Evolutionary conservation across 2,113 vertebrate genomes (phyloP).

Genomic region (Lasiurus cinereus): DNA sequence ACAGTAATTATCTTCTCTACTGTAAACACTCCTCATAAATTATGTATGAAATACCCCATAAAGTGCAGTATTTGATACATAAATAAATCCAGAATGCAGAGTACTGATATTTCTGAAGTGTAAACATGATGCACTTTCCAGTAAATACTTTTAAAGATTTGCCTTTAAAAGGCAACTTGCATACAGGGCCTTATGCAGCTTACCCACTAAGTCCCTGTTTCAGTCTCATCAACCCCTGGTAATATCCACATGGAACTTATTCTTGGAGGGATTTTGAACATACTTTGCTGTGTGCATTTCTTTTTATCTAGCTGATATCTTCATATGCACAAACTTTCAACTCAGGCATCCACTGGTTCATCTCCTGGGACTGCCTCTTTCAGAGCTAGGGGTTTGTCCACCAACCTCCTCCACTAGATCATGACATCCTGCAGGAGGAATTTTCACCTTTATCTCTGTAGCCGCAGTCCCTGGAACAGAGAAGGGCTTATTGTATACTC

Average conservation of each 20-base stretch:
- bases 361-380: neutral
- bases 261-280: neutral
- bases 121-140: neutral
- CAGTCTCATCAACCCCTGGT: neutral
- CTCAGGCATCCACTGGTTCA: neutral
- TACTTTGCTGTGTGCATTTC: neutral
- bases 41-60: neutral
- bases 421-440: neutral
- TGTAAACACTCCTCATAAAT: neutral
- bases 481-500: neutral
- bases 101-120: neutral
- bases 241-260: neutral
- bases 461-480: neutral
- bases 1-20: neutral
- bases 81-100: neutral
- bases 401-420: neutral
- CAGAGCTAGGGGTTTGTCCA: neutral
- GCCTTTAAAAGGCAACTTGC: neutral
- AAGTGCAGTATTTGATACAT: neutral
- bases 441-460: neutral
- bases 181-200: neutral
- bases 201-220: neutral
- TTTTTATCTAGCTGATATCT: neutral
- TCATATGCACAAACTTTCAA: neutral
- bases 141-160: neutral